Evolutionary conservation across 2,888 invertebrate genomes (phyloP).

Genomic region (Thalpophila matura): DNA sequence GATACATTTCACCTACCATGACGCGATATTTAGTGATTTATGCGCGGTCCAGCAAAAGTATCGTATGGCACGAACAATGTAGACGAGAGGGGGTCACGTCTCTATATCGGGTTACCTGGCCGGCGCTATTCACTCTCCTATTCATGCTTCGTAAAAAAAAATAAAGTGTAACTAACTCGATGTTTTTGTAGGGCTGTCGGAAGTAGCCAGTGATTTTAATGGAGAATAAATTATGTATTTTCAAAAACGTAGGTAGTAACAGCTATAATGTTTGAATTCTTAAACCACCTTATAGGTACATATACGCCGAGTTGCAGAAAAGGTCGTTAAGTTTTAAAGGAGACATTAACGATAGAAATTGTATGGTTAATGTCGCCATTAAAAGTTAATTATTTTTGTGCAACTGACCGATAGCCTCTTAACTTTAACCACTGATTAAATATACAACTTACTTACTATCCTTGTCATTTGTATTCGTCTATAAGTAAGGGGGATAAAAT

Average conservation of each 20-base stretch:
- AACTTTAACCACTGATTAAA: too few relatives aligned
- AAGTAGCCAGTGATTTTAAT: slow-evolving; percentile 17
- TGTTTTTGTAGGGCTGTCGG: slow-evolving; percentile 53
- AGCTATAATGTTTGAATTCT: neutral
- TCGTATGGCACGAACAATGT: slow-evolving; percentile 75
- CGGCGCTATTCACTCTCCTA: slow-evolving; percentile 76
- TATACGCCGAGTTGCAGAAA: too few relatives aligned
- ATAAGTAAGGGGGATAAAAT: too few relatives aligned
- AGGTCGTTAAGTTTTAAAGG: too few relatives aligned
- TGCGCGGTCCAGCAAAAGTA: slow-evolving; percentile 68
- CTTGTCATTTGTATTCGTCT: too few relatives aligned
- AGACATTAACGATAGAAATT: too few relatives aligned
- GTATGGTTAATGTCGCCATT: too few relatives aligned
- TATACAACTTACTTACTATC: too few relatives aligned
- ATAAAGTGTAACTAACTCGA: slow-evolving; percentile 70
- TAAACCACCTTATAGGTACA: too few relatives aligned
- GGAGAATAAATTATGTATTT: neutral
- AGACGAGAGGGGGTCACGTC: slow-evolving; percentile 75
- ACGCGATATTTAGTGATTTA: slow-evolving; percentile 57
- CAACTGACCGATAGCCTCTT: too few relatives aligned
- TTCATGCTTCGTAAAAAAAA: slow-evolving; percentile 76
- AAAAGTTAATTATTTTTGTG: too few relatives aligned
- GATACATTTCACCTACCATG: slow-evolving; percentile 55
- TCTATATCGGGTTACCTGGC: slow-evolving; percentile 78
- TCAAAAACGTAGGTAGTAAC: too few relatives aligned